A percentile compares a stretch with the other conserved stretches of the same genome.
phyloP scores from a whole-genome alignment of 2,888 invertebrate species.

The Leptura quadrifasciata region DNA sequence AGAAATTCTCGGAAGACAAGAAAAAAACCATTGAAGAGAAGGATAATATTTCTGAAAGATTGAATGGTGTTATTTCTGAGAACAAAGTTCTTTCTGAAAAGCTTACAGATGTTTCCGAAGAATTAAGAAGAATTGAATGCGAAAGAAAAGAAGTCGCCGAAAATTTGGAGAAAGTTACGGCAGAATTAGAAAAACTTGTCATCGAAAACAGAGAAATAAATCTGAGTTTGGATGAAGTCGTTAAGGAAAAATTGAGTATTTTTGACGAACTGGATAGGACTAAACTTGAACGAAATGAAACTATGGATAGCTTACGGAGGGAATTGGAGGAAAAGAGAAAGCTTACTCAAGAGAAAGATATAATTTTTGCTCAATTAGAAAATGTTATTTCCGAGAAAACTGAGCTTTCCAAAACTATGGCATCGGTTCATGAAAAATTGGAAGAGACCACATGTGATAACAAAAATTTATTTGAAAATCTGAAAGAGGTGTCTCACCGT shows the following conservation, averaged over 20 bases:
- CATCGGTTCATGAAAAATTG: not conserved
- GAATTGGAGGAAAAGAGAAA: not conserved
- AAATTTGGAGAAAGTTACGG: slow-evolving; percentile 10
- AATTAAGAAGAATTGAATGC: slow-evolving; percentile 23
- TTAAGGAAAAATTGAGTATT: not conserved
- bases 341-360: slow-evolving; percentile 5
- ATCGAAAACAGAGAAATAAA: not conserved
- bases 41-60: not conserved
- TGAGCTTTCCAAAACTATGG: not conserved
- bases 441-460: not conserved
- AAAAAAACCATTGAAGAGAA: not conserved
- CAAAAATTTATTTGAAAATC: not conserved
- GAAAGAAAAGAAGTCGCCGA: slow-evolving; percentile 8
- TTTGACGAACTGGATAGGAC: not conserved
- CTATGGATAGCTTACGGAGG: not conserved
- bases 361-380: not conserved
- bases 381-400: not conserved
- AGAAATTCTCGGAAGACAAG: not conserved
- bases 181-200: not conserved
- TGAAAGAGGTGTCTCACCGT: not conserved
- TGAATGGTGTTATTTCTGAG: not conserved
- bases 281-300: not conserved
- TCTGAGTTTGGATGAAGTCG: not conserved
- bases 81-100: not conserved
- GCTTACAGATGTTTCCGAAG: not conserved